Evolutionary conservation across 2,113 vertebrate species (phyloP), one percentile per base, ranked within the genome.

Genomic region (Lepidothrix coronata): DNA sequence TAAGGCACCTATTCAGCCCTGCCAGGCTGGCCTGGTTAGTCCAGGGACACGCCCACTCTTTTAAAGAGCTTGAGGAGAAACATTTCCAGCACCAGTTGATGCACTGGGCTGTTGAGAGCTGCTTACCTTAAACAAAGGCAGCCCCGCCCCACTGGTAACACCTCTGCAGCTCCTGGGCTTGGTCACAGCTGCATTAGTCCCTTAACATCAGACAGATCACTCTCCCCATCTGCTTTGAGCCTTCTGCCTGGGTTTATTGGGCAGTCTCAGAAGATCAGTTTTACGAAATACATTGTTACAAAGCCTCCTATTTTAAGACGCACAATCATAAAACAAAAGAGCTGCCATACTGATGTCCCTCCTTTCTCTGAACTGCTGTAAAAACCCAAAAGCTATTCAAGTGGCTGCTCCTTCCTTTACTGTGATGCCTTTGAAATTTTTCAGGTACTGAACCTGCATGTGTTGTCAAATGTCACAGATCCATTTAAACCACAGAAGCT

Each of bases 111-210:
- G 2, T 3, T 6, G 67, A 8, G 8, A 28, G 24, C 41, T 16
- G 15, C 31, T 41, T 6, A 0, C 11, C 46, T 11, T 2, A 18
- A 78, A 5, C 20, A 15, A 41, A 41, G 82, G 22, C 30, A n/a
- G n/a, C n/a, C 48, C 28, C 0, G 0, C 39, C 65, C 28, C 2
- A 1, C 46, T 4, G 37, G 7, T 7, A 46, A 67, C 19, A 27
- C 25, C 37, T 28, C 24, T 28, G 21, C 33, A 24, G 13, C 35
- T 25, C 21, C 33, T 5, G 0, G 13, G 14, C 21, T 20, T 30
- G 39, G 31, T 23, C 54, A 24, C 30, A 18, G 24, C 24, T 6
- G 21, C 19, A 2, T 46, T 1, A 11, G 3, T 3, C 15, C n/a
- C 61, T 39, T 44, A 30, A 39, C 39, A 11, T 18, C 31, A 33